phyloP scores from a whole-genome alignment of 2,888 invertebrate species.

The Coronaproctus castanopsis region DNA sequence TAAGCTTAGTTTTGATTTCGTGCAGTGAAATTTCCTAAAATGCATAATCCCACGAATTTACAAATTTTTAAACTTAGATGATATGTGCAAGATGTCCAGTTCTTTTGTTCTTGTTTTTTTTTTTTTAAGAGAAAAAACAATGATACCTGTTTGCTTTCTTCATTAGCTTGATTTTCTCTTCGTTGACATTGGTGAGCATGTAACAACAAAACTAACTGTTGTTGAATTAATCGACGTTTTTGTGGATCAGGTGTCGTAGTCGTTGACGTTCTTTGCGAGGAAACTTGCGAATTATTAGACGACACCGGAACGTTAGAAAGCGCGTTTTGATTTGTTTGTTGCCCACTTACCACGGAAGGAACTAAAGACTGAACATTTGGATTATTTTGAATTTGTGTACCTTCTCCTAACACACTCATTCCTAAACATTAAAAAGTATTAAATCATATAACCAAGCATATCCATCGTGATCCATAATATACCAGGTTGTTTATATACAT shows the following conservation, averaged over 20 bases:
- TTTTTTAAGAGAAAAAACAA: no score
- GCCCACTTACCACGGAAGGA: background rate
- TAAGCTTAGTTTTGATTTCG: no score
- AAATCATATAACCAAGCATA: no score
- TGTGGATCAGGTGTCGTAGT: conserved; percentile 77
- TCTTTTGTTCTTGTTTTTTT: no score
- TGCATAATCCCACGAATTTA: no score
- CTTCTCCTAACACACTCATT: conserved; percentile 9
- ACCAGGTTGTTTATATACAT: no score
- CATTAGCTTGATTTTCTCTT: conserved; percentile 68
- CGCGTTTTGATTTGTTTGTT: conserved; percentile 7
- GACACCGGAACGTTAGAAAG: conserved; percentile 45
- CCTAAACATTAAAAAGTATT: conserved; percentile 1
- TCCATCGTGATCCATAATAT: no score
- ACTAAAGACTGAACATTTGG: conserved; percentile 1
- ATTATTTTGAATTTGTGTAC: conserved; percentile 2
- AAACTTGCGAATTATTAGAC: conserved; percentile 22
- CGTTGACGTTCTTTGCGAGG: conserved; percentile 12
- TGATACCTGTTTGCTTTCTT: conserved; percentile 52
- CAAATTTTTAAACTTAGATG: no score
- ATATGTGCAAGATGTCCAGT: no score
- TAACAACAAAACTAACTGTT: conserved; percentile 84
- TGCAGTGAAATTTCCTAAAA: no score
- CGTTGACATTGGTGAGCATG: conserved; percentile 99
- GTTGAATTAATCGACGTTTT: conserved; percentile 95